Conservation (phyloP, 2,888 invertebrate species). For the Adela reaumurella region DNA sequence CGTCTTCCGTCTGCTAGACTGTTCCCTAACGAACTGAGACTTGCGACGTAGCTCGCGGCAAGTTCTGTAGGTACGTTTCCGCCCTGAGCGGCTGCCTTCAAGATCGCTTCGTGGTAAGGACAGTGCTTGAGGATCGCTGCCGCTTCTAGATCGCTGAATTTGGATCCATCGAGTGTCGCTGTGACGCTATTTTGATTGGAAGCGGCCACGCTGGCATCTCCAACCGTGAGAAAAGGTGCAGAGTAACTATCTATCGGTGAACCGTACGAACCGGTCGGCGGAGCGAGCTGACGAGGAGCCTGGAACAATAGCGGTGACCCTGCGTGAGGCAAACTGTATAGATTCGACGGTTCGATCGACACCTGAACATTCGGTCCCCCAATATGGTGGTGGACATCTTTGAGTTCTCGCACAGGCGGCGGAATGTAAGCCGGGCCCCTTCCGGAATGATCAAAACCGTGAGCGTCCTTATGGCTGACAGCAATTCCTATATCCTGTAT, state of each 20-base stretch:
- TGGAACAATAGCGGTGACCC: constrained; percentile 49
- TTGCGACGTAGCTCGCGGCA: constrained; percentile 50
- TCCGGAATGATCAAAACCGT: constrained; percentile 49
- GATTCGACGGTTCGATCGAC: constrained; percentile 45
- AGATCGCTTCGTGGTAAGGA: constrained; percentile 49
- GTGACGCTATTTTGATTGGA: constrained; percentile 34
- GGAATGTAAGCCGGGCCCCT: constrained; percentile 58
- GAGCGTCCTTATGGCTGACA: constrained; percentile 60
- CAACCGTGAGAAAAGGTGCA: constrained; percentile 43
- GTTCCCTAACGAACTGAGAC: constrained; percentile 47
- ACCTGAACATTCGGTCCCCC: constrained; percentile 29
- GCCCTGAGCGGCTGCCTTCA: constrained; percentile 38
- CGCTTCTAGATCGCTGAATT: constrained; percentile 36
- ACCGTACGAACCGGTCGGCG: constrained; percentile 30
- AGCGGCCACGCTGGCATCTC: constrained; percentile 48
- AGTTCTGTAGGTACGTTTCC: constrained; percentile 44
- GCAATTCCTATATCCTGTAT: constrained; percentile 63
- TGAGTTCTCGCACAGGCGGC: constrained; percentile 60
- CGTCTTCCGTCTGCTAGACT: constrained; percentile 45
- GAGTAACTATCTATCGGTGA: constrained; percentile 52
- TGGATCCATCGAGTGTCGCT: constrained; percentile 40
- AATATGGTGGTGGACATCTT: constrained; percentile 34
- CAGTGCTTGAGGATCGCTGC: constrained; percentile 49
- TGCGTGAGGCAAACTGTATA: constrained; percentile 50
- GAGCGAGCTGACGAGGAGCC: constrained; percentile 10